A percentile compares a stretch with the other conserved stretches of the same genome.
Evolutionary conservation across 2,113 vertebrate genomes (phyloP).

Genomic region (Rhodinocichla rosea): DNA sequence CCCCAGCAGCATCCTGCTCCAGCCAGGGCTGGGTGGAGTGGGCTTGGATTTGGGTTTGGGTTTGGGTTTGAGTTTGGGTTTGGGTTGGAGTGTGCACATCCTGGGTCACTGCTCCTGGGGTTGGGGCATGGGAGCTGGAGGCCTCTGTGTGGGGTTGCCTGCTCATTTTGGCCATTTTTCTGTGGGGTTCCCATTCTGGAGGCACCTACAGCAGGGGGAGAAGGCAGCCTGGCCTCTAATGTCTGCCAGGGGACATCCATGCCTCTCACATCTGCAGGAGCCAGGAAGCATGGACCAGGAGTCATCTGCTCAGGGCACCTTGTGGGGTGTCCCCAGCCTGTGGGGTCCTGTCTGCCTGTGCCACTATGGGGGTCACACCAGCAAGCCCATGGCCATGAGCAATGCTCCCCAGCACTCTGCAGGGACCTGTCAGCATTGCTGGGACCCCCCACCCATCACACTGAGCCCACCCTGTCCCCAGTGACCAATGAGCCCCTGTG

Average conservation of each 20-base stretch:
- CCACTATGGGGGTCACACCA: background rate
- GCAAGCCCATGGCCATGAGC: accelerated
- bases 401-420: background rate
- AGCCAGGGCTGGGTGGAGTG: background rate
- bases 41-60: no score
- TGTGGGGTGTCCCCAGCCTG: background rate
- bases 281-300: background rate
- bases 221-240: background rate
- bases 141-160: background rate
- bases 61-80: background rate
- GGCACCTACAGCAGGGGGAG: no score
- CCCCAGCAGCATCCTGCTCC: background rate
- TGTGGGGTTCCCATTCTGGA: background rate
- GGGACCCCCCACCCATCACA: accelerated
- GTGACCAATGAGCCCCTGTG: accelerated
- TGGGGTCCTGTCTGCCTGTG: background rate
- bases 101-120: background rate
- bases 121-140: accelerated
- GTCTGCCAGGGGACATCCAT: background rate
- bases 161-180: background rate
- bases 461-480: background rate
- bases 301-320: accelerated
- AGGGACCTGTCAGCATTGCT: background rate
- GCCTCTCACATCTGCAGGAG: background rate
- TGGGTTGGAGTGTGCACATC: accelerated